phyloP scores from a whole-genome alignment of 2,797 vertebrate species.

The Chelon auratus region DNA sequence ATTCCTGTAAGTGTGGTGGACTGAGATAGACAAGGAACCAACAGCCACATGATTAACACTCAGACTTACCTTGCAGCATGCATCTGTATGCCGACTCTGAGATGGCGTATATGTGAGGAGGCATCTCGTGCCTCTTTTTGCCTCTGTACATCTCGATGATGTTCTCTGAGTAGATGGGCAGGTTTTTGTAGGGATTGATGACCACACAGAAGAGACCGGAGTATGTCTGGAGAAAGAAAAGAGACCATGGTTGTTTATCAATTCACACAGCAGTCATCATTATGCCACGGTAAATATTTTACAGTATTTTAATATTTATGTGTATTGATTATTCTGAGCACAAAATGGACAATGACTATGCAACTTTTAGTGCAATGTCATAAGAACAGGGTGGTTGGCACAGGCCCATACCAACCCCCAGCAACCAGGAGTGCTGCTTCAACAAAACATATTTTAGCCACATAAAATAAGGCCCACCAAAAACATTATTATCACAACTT shows the following conservation, averaged over 20 bases:
- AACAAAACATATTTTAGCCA: no score
- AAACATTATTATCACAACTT: no score
- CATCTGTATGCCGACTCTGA: conserved; percentile 98
- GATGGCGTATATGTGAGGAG: conserved; percentile 98
- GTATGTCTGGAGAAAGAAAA: conserved; percentile 88
- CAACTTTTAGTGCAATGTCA: not conserved
- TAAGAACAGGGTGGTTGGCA: not conserved
- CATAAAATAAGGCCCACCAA: no score
- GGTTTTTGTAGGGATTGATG: conserved; percentile 99
- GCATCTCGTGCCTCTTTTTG: conserved; percentile 98
- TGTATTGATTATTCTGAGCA: conserved; percentile 14
- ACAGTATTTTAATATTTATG: conserved; percentile 8
- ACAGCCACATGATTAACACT: not conserved
- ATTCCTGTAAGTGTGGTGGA: not conserved
- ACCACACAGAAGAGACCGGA: conserved; percentile 99
- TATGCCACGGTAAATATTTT: conserved; percentile 3
- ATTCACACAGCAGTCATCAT: conserved; percentile 8
- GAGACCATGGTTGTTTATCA: conserved; percentile 24
- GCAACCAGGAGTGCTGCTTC: no score
- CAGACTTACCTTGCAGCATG: conserved; percentile 95
- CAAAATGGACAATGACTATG: conserved; percentile 7
- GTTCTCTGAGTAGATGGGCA: conserved; percentile 98
- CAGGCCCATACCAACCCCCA: no score
- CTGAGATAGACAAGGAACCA: not conserved
- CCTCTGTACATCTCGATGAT: conserved; percentile 99